Evolutionary conservation across 2,113 vertebrate species (phyloP).

Genomic region (Leuciscus idus): DNA sequence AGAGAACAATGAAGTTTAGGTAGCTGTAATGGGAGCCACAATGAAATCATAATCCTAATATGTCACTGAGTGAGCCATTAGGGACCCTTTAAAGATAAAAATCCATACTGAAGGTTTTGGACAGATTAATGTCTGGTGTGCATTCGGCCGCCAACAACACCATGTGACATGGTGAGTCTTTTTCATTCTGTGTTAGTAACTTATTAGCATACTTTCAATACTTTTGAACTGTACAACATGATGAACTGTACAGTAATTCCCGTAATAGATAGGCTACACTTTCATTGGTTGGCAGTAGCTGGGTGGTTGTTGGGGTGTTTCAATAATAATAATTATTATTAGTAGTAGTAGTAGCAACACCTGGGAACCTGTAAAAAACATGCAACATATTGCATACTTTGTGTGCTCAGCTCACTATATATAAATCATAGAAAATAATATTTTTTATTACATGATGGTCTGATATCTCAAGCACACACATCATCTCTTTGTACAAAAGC

Average conservation of each 20-base stretch:
- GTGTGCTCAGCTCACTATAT: neutral
- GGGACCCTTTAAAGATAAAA: neutral
- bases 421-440: neutral
- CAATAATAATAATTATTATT: neutral
- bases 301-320: neutral
- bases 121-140: conserved; percentile 36
- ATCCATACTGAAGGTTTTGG: neutral
- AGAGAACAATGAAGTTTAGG: neutral
- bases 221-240: neutral
- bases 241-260: no score
- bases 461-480: neutral
- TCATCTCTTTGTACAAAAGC: neutral
- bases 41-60: neutral
- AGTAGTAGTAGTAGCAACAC: neutral
- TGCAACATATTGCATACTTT: neutral
- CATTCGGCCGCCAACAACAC: neutral
- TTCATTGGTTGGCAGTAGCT: neutral
- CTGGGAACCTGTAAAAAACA: neutral
- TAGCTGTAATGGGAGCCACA: conserved; percentile 2
- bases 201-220: neutral
- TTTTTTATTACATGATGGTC: neutral
- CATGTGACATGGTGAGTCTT: neutral
- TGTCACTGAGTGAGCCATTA: neutral
- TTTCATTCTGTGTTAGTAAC: neutral
- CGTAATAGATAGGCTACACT: neutral